Base-by-base conservation (phyloP, 2,888 invertebrate genomes). In the Apamea crenata region DNA sequence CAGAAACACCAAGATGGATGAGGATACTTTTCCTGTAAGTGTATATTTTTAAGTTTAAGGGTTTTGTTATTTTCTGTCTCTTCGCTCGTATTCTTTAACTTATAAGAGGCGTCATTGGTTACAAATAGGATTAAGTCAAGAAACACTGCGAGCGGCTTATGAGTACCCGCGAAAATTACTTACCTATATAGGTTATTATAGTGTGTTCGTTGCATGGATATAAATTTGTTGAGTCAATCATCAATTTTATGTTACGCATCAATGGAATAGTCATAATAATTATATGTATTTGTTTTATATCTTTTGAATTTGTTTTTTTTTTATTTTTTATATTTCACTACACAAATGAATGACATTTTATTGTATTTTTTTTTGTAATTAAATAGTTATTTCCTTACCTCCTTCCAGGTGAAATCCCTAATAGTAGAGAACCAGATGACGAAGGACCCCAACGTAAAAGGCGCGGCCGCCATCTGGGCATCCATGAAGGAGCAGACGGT, bases 401-500 rank as follows among this genome's bases (percentile, higher is more conserved):
- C 36, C 21, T 91, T 90, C 8, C 88, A 96, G 96, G 92, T 96
- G 0, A 94, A 93, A 76, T 90, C 93, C 0, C 85, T 96, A 7
- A 80, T 94, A 68, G 89, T 92, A 0, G 96, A 95, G 25, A 88
- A 87, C 16, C 88, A 91, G 12, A 79, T 80, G 1, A 73, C 84
- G 0, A 94, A 93, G 76, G 68, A 88, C 0, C 87, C 84, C 0
- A 87, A 93, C 8, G 89, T 84, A 7, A 91, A 90, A 21, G 93
- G 95, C 0, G 70, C 92, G 1, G 84, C 87, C 0, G 95, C 96
- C 1, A 93, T 97, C 32, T 84, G 97, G 65, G 88, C 88, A 3
- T 97, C 97, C 7, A 97, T 97, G 95, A 94, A 95, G 88, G 95
- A 94, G 65, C 98, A 98, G 92, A 97, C 97, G 0, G 93, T 95